These are phyloP conservation scores for Crotalus horridus DNA, from an alignment of 2,113 vertebrate species.

Conservation along the genomic window DNA sequence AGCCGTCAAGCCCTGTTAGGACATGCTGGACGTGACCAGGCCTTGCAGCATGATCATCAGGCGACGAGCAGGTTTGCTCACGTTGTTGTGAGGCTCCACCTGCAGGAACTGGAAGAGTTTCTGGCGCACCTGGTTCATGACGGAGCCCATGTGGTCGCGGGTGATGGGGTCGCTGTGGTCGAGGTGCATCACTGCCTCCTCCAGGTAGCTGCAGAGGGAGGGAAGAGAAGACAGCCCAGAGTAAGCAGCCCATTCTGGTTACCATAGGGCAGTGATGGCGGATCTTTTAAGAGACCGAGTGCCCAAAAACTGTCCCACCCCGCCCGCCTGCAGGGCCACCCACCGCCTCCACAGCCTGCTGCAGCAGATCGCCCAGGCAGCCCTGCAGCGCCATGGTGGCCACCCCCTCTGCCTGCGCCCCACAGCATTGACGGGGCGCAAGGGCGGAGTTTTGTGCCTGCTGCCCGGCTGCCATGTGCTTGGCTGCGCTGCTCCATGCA, in stretches of 20 bases:
- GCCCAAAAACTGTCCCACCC: too few relatives aligned
- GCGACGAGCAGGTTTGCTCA: conserved; percentile 85
- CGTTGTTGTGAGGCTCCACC: conserved; percentile 83
- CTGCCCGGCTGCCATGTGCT: too few relatives aligned
- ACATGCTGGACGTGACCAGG: conserved; percentile 78
- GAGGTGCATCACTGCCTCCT: conserved; percentile 95
- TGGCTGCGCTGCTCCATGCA: too few relatives aligned
- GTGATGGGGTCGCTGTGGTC: conserved; percentile 94
- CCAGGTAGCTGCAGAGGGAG: conserved; percentile 80
- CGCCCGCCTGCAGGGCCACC: too few relatives aligned
- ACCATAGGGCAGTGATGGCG: too few relatives aligned
- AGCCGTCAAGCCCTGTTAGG: conserved; percentile 62
- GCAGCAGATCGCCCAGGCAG: too few relatives aligned
- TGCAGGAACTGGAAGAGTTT: conserved; percentile 93
- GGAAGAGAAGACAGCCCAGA: neutral
- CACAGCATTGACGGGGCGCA: too few relatives aligned
- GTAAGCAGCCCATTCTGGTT: neutral
- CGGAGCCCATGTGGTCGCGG: conserved; percentile 92
- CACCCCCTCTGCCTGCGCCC: too few relatives aligned
- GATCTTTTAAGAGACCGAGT: too few relatives aligned
- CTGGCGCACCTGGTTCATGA: conserved; percentile 89
- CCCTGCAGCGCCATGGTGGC: too few relatives aligned
- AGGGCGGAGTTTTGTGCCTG: too few relatives aligned
- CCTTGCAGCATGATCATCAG: conserved; percentile 97
- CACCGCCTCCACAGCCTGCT: too few relatives aligned